These are phyloP conservation scores for Leptinotarsa rubiginosa DNA, from an alignment of 2,888 invertebrate genomes.

Conservation along the genomic window DNA sequence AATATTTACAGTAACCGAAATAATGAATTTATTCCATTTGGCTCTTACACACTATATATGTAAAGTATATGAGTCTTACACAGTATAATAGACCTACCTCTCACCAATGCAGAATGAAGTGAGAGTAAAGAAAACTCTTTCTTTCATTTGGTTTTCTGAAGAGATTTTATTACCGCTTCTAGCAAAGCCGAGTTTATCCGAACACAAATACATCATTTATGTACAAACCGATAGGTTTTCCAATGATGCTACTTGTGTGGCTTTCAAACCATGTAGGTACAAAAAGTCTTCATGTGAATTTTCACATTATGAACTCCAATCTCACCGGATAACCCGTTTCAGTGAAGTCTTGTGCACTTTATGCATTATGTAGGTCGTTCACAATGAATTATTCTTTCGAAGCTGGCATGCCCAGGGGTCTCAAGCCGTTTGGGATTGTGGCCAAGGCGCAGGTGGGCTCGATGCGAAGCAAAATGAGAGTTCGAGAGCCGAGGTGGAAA, in stretches of 20 bases:
- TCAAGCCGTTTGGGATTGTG: slow-evolving; percentile 18
- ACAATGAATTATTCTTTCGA: slow-evolving; percentile 34
- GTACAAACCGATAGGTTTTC: background rate
- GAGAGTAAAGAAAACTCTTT: too few species aligned
- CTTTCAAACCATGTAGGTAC: background rate
- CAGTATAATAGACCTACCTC: too few species aligned
- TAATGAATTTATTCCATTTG: too few species aligned
- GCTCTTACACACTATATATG: too few species aligned
- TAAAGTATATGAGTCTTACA: too few species aligned
- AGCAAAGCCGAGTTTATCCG: background rate
- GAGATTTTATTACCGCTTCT: too few species aligned
- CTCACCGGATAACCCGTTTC: slow-evolving; percentile 19
- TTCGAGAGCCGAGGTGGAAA: background rate
- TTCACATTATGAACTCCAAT: slow-evolving; percentile 22
- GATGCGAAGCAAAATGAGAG: background rate
- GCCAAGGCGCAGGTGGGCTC: background rate
- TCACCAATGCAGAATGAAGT: too few species aligned
- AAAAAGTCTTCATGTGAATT: background rate
- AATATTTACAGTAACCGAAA: too few species aligned
- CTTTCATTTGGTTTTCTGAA: too few species aligned
- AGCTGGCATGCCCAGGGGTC: slow-evolving; percentile 8
- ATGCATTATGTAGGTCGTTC: slow-evolving; percentile 37
- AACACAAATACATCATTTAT: background rate
- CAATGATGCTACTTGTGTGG: background rate
- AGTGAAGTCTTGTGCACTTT: slow-evolving; percentile 21